These are phyloP conservation scores for Lasioglossum pauxillum DNA, from an alignment of 2,888 invertebrate genomes.

Conservation along the genomic window DNA sequence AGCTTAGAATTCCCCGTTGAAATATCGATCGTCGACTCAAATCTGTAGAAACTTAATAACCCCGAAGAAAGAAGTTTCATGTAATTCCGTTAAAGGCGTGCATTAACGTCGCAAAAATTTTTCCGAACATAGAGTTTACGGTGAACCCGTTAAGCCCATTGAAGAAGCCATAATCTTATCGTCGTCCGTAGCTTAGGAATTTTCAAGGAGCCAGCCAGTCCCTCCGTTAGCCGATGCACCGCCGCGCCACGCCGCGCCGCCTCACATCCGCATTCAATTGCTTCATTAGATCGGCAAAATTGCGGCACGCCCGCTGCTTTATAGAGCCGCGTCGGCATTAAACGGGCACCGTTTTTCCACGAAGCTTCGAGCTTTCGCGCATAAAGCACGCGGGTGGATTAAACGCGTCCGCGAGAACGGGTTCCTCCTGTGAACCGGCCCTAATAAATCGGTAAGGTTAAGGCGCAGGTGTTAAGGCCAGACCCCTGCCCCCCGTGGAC, in stretches of 20 bases:
- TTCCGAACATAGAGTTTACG: not conserved
- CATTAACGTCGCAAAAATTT: not conserved
- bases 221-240: slow-evolving; percentile 26
- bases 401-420: slow-evolving; percentile 62
- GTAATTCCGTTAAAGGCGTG: not conserved
- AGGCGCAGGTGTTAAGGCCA: slow-evolving; percentile 68
- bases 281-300: slow-evolving; percentile 78
- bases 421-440: slow-evolving; percentile 67
- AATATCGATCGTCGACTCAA: not conserved
- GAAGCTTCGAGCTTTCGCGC: slow-evolving; percentile 35
- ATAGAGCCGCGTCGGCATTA: slow-evolving; percentile 73
- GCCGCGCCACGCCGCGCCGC: not conserved
- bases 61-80: not conserved
- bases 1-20: not conserved
- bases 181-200: slow-evolving; percentile 16
- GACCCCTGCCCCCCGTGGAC: slow-evolving; percentile 71
- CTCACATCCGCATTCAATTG: slow-evolving; percentile 66
- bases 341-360: slow-evolving; percentile 59
- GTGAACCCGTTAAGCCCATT: not conserved
- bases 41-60: not conserved
- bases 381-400: slow-evolving; percentile 67
- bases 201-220: slow-evolving; percentile 26
- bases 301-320: slow-evolving; percentile 77
- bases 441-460: slow-evolving; percentile 75
- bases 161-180: slow-evolving; percentile 13